A percentile compares a stretch with the other conserved stretches of the same genome.
These are phyloP conservation scores for Ispidina picta DNA, from an alignment of 2,797 vertebrate species.

Conservation along the genomic window DNA sequence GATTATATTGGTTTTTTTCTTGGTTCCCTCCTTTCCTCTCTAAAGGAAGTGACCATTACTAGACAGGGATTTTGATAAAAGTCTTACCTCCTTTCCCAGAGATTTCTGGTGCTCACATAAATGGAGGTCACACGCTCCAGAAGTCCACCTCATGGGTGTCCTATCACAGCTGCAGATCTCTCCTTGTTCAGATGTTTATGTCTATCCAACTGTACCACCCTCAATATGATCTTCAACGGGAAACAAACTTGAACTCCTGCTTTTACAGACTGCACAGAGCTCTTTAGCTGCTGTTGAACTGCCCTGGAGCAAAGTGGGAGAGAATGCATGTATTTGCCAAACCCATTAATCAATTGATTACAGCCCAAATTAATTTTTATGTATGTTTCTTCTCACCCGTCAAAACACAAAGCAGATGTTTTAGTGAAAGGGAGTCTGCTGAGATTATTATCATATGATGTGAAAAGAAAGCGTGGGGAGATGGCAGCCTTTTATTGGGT, in stretches of 20 bases:
- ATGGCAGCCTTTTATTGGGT: neutral
- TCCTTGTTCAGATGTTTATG: neutral
- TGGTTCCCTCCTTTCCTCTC: neutral
- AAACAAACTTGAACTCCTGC: neutral
- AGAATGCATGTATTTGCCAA: neutral
- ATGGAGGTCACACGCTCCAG: neutral
- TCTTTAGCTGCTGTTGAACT: neutral
- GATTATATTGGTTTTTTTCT: rapidly evolving
- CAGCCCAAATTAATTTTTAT: neutral
- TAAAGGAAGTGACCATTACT: neutral
- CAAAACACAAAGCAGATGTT: constrained; percentile 29
- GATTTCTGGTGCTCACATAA: neutral
- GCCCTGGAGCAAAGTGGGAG: neutral
- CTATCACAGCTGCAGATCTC: neutral
- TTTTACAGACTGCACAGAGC: neutral
- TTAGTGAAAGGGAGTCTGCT: neutral
- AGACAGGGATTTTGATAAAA: neutral
- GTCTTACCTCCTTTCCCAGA: neutral
- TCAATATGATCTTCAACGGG: neutral
- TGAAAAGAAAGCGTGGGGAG: neutral
- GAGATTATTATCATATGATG: neutral
- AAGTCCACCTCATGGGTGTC: neutral
- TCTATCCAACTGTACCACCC: neutral
- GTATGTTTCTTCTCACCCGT: neutral
- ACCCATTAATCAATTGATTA: neutral